Conservation (phyloP, 2,797 vertebrate genomes). For the Trachurus trachurus region DNA sequence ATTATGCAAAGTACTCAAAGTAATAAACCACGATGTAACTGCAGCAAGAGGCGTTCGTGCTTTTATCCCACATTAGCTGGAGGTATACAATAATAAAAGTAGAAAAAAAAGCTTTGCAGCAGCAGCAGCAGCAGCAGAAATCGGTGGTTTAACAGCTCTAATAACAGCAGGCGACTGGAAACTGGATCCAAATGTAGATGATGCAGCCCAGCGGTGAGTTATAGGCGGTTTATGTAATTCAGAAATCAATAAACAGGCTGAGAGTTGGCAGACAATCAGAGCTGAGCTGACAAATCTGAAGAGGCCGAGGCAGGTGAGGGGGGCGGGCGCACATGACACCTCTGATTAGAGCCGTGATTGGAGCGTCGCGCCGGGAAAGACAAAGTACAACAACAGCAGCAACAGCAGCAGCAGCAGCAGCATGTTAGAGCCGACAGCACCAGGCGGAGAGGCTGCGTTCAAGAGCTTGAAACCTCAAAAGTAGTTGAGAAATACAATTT, state of each 20-base stretch:
- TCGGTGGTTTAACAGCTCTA: conserved; percentile 22
- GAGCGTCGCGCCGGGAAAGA: not conserved
- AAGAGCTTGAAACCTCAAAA: too few species aligned
- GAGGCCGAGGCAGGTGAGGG: not conserved
- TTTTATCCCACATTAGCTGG: conserved; percentile 40
- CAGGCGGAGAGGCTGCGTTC: too few species aligned
- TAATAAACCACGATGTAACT: conserved; percentile 48
- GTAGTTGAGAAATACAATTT: too few species aligned
- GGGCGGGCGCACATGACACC: not conserved
- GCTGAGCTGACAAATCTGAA: not conserved
- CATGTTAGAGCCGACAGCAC: too few species aligned
- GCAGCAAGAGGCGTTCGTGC: conserved; percentile 5
- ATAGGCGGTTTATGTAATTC: conserved; percentile 24
- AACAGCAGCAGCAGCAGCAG: too few species aligned
- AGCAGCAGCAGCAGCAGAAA: conserved; percentile 8
- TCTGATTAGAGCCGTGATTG: not conserved
- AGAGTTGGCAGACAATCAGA: not conserved
- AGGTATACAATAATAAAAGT: conserved; percentile 16
- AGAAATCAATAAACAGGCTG: conserved; percentile 27
- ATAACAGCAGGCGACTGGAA: conserved; percentile 8
- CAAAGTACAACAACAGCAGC: not conserved
- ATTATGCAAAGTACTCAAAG: conserved; percentile 54
- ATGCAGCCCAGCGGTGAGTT: not conserved
- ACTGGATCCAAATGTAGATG: conserved; percentile 9
- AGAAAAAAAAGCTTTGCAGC: conserved; percentile 22